Evolutionary conservation across 2,888 invertebrate species (phyloP).

Genomic region (Macroteleia sp.): DNA sequence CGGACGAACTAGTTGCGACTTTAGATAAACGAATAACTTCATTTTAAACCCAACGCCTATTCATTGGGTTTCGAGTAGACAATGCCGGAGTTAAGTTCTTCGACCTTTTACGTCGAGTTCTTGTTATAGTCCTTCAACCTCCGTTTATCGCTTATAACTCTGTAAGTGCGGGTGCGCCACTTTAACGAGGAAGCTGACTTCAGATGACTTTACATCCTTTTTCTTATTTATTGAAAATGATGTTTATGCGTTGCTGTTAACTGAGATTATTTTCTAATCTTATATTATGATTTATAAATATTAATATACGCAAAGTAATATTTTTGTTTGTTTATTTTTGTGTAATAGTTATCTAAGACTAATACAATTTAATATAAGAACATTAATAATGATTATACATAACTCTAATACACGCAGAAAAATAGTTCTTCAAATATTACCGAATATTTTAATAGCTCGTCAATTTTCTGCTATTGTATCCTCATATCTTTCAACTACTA

Average conservation of each 20-base stretch:
- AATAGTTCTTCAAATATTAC: too few relatives aligned
- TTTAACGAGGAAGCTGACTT: conserved; percentile 70
- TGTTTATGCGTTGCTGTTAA: conserved; percentile 6
- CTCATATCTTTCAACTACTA: too few relatives aligned
- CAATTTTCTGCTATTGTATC: too few relatives aligned
- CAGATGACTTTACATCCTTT: conserved; percentile 50
- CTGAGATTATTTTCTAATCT: neutral
- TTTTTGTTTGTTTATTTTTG: too few relatives aligned
- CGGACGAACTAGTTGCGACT: conserved; percentile 46
- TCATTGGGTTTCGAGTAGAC: conserved; percentile 38
- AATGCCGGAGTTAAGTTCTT: conserved; percentile 44
- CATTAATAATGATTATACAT: too few relatives aligned
- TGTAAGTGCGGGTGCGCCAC: conserved; percentile 57
- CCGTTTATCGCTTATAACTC: conserved; percentile 68
- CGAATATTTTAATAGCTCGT: too few relatives aligned
- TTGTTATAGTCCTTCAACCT: conserved; percentile 65
- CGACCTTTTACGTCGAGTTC: conserved; percentile 54
- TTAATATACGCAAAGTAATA: too few relatives aligned
- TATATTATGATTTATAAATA: too few relatives aligned
- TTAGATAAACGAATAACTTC: conserved; percentile 53
- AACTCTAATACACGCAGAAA: too few relatives aligned
- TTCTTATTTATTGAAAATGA: conserved; percentile 49
- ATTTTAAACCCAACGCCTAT: conserved; percentile 45
- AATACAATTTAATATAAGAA: too few relatives aligned
- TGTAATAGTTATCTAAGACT: too few relatives aligned